phyloP scores from a whole-genome alignment of 2,113 vertebrate genomes.

The Rhinogobius similis region DNA sequence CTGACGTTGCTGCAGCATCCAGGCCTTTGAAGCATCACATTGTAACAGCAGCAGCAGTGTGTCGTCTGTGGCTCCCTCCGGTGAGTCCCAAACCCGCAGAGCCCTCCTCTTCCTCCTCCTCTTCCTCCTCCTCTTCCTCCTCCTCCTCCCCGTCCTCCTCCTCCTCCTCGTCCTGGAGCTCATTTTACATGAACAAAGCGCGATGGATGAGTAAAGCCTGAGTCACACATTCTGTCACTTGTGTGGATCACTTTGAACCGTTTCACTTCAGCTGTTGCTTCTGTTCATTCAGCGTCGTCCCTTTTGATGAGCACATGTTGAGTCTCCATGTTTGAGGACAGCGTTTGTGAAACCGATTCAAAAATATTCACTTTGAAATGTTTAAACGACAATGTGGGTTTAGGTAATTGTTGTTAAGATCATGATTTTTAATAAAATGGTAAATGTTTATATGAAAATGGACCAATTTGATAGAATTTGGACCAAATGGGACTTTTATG shows the following conservation, averaged over 20 bases:
- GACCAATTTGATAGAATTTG: too few relatives aligned
- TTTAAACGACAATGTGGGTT: background rate
- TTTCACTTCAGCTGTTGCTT: constrained; percentile 22
- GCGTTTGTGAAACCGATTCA: background rate
- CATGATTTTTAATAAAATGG: too few relatives aligned
- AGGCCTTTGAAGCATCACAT: too few relatives aligned
- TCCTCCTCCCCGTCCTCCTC: background rate
- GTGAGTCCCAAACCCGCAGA: too few relatives aligned
- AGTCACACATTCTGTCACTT: constrained; percentile 41
- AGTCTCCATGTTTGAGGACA: background rate
- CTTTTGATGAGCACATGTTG: background rate
- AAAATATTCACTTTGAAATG: background rate
- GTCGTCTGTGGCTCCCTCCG: too few relatives aligned
- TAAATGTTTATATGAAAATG: too few relatives aligned
- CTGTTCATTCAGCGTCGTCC: background rate
- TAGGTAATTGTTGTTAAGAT: too few relatives aligned
- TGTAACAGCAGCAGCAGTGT: too few relatives aligned
- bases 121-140: too few relatives aligned
- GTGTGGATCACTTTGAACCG: constrained; percentile 33
- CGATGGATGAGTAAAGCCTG: constrained; percentile 50
- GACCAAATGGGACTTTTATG: too few relatives aligned
- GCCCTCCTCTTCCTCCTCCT: background rate
- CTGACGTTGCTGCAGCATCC: too few relatives aligned
- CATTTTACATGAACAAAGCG: constrained; percentile 55
- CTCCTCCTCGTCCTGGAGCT: constrained; percentile 24